phyloP scores from a whole-genome alignment of 2,888 invertebrate genomes.

The Caenorhabditis sp. region DNA sequence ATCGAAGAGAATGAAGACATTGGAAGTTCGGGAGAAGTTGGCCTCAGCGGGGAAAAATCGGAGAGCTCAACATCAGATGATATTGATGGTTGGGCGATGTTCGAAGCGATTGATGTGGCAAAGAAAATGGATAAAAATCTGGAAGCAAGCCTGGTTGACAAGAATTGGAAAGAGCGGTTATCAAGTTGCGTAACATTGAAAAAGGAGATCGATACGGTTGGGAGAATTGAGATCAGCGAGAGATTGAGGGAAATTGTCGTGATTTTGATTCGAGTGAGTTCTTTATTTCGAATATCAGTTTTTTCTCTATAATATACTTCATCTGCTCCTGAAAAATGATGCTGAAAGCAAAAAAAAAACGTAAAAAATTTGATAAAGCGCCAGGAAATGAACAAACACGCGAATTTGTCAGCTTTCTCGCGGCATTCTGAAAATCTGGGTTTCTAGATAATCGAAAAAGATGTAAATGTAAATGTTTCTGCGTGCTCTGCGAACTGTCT shows the following conservation, averaged over 20 bases:
- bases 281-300: too few species aligned
- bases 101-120: conserved; percentile 87
- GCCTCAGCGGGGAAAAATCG: background rate
- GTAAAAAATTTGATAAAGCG: too few species aligned
- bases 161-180: conserved; percentile 38
- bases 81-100: conserved; percentile 79
- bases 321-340: too few species aligned
- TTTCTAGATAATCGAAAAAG: conserved; percentile 85
- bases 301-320: too few species aligned
- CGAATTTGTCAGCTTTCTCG: background rate
- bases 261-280: conserved; percentile 14
- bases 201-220: conserved; percentile 19
- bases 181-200: conserved; percentile 26
- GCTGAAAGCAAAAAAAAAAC: too few species aligned
- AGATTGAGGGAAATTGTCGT: conserved; percentile 22
- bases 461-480: conserved; percentile 91
- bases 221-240: conserved; percentile 25
- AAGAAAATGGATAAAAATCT: conserved; percentile 31
- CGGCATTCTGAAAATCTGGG: too few species aligned
- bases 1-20: background rate
- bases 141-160: conserved; percentile 20
- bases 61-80: background rate
- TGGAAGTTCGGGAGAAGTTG: background rate
- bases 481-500: conserved; percentile 85
- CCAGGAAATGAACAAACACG: too few species aligned